Evolutionary conservation across 1,140 invertebrate species (phyloP).

Genomic region (Drepana arcuata): DNA sequence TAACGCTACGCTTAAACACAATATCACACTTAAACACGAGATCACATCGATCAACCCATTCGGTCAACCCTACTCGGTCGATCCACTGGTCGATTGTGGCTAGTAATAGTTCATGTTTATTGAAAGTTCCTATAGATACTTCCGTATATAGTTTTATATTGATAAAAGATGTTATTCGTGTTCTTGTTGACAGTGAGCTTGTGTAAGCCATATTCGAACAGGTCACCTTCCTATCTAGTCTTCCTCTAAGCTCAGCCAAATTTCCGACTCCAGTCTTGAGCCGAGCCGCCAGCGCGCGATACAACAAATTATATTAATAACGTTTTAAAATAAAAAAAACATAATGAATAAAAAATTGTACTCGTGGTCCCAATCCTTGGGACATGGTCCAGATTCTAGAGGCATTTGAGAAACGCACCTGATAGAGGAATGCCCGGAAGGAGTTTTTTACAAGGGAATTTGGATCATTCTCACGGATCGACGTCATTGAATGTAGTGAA

Average conservation of each 20-base stretch:
- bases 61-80: neutral
- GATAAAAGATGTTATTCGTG: neutral
- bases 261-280: conserved; percentile 19
- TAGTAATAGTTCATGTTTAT: no score
- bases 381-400: conserved; percentile 26
- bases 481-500: conserved; percentile 50
- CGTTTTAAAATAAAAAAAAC: conserved; percentile 67
- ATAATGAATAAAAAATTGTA: conserved; percentile 64
- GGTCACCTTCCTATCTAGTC: conserved; percentile 50
- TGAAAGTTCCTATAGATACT: conserved; percentile 24
- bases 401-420: conserved; percentile 37
- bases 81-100: no score
- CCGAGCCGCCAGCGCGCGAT: conserved; percentile 38
- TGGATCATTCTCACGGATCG: conserved; percentile 21
- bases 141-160: conserved; percentile 6
- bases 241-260: conserved; percentile 40
- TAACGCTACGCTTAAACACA: no score
- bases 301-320: conserved; percentile 72
- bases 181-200: conserved; percentile 1
- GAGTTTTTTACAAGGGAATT: no score
- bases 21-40: no score
- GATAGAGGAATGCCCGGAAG: conserved; percentile 28
- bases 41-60: no score
- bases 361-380: conserved; percentile 38
- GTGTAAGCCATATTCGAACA: no score